Conservation (phyloP, 2,113 vertebrate species). For the Serilophus lunatus region DNA sequence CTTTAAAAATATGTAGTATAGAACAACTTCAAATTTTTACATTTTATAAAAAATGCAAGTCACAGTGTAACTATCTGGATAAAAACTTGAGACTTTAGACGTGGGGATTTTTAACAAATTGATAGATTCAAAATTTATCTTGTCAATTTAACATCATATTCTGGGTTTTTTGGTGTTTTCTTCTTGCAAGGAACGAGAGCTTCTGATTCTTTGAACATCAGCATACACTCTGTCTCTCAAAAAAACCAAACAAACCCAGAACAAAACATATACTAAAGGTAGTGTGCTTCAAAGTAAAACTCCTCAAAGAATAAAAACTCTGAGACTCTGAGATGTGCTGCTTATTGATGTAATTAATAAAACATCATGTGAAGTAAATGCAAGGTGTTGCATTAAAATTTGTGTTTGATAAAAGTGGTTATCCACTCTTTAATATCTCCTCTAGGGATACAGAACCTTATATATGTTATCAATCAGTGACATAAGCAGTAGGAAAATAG, state of each 20-base stretch:
- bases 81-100: not conserved
- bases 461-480: not conserved
- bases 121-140: not conserved
- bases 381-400: not conserved
- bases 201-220: not conserved
- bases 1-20: not conserved
- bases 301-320: not conserved
- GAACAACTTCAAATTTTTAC: not conserved
- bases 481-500: not conserved
- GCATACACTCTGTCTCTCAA: not conserved
- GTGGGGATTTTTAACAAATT: not conserved
- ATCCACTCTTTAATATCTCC: not conserved
- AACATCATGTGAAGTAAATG: not conserved
- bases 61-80: not conserved
- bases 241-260: rapidly evolving
- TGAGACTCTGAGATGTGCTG: not conserved
- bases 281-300: not conserved
- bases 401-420: not conserved
- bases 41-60: not conserved
- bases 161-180: not conserved
- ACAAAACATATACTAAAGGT: rapidly evolving
- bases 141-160: not conserved
- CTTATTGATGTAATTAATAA: not conserved
- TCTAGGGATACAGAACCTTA: not conserved
- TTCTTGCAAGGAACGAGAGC: not conserved